Evolutionary conservation across 64 coral and sea anemone genomes (phyloP), one percentile per base, ranked within the genome.

Genomic region (Stichodactyla helianthus): DNA sequence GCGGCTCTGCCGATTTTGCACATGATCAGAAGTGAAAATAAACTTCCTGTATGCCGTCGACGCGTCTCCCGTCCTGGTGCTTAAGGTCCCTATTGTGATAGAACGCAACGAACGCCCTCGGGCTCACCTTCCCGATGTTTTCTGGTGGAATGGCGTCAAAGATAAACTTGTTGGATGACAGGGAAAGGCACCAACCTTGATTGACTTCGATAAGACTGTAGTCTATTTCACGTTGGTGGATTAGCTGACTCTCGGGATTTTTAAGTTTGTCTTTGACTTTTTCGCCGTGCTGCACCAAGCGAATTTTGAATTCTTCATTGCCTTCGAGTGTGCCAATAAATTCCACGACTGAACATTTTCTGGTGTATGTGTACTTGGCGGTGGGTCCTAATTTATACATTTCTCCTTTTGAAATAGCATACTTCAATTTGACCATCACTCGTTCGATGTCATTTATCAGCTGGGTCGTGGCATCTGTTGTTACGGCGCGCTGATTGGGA

Each of bases 31-130:
- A 15, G 17, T 20, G 81, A 83, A 84, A 58, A 84, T 84, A 11
- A n/a, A 84, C 82, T 84, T 84, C 53, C 82, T 18, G 82, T 84
- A 60, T 20, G 82, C 60, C 82, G 53, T 84, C 55, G n/a, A n/a
- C n/a, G n/a, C n/a, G n/a, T n/a, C n/a, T n/a, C n/a, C n/a, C n/a
- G n/a, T n/a, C n/a, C n/a, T n/a, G n/a, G n/a, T n/a, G n/a, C n/a
- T n/a, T n/a, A n/a, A n/a, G 91, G 10, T 17, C 60, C 19, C 26
- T 88, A 7, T 81, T 76, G 26, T 84, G 78, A 11, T 88, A 6
- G 57, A 59, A 88, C n/a, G 44, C 35, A 10, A 50, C 19, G 61
- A 59, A 91, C 0, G 84, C 89, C 51, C n/a, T n/a, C n/a, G n/a
- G n/a, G n/a, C n/a, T n/a, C n/a, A n/a, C n/a, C n/a, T n/a, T n/a